Evolutionary conservation across 2,888 invertebrate species (phyloP), one percentile per base, ranked within the genome.

Genomic region (Elmis aenea): DNA sequence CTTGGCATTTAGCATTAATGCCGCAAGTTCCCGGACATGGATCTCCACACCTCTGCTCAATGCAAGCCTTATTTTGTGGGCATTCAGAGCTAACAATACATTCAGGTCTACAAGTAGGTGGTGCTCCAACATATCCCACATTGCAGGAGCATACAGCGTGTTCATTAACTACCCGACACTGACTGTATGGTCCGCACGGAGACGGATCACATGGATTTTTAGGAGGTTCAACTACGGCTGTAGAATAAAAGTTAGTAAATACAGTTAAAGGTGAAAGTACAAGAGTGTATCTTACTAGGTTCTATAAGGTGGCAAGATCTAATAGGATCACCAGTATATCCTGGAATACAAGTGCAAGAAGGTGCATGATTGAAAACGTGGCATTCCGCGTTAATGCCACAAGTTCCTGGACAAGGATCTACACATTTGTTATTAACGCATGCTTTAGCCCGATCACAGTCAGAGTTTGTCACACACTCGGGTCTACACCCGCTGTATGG

Each of bases 11-110:
- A 21, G 82, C 80, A 58, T 76, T 76, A 10, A 72, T 55, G 16
- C 81, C 81, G 52, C 82, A 82, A n/a, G 72, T 74, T 44, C 78
- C 77, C 16, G 75, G 71, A 51, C 82, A 83, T 24, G 82, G 81
- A 66, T 83, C 77, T 5, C 63, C 65, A 54, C 83, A 83, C 59
- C 79, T 79, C 52, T 77, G 76, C 51, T 74, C 72, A 21, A 75
- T 65, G 50, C 80, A 79, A 11, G 79, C 76, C 52, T 73, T 72
- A 56, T 78, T 74, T 58, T 76, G 76, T 2, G 79, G 65, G 59
- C 83, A 83, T 54, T 82, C 81, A 0, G 79, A 76, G 55, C 77
- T 80, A 26, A 75, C 74, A 16, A 78, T 68, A 55, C 82, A 82
- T 64, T 82, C 81, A 1, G 81, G 81, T 46, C 77, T 71, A 55